Conservation (phyloP, 2,113 vertebrate species). For the Trochalopteron elliotii region DNA sequence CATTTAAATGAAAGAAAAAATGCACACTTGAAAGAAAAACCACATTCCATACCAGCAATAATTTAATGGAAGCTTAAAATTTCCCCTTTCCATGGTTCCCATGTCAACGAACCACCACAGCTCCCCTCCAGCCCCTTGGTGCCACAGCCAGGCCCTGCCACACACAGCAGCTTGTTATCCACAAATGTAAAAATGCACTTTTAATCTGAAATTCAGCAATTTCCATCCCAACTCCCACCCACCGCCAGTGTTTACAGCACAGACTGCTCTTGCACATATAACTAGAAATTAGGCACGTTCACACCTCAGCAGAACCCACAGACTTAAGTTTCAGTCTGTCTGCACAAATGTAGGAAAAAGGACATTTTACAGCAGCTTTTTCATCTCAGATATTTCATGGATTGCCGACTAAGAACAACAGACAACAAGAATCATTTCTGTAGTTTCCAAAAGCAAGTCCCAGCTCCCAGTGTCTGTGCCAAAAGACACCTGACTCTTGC, state of each 20-base stretch:
- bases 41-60: not conserved
- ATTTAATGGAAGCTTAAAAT: not conserved
- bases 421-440: not conserved
- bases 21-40: not conserved
- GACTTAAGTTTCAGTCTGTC: not conserved
- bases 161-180: not conserved
- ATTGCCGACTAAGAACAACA: not conserved
- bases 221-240: not conserved
- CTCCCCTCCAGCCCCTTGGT: not conserved
- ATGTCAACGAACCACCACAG: accelerated
- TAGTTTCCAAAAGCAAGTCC: not conserved
- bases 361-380: constrained; percentile 36
- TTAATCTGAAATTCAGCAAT: not conserved
- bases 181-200: not conserved
- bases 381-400: not conserved
- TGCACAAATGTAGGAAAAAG: not conserved
- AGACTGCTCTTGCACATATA: not conserved
- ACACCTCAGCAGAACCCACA: not conserved
- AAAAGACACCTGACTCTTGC: not conserved
- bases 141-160: not conserved
- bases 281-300: constrained; percentile 8
- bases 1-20: not conserved
- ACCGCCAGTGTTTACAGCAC: not conserved
- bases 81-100: not conserved
- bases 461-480: not conserved